phyloP scores from a whole-genome alignment of 1,140 invertebrate genomes.

The Augochlora pura region DNA sequence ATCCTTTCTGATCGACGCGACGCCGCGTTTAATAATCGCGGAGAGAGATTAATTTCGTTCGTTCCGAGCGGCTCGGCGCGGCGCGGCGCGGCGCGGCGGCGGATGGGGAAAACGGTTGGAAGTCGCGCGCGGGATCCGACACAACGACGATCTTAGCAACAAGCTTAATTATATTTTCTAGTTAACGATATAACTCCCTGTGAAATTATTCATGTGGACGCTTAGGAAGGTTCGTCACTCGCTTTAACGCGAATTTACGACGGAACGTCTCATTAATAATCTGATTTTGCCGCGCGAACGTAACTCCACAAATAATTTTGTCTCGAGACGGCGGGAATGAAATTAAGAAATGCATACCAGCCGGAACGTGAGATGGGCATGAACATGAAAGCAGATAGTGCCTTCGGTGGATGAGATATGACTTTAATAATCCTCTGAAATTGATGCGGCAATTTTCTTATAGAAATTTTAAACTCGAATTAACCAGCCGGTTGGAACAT shows the following conservation, averaged over 20 bases:
- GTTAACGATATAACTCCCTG: neutral
- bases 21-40: conserved; percentile 1
- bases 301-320: too few species aligned
- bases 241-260: neutral
- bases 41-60: conserved; percentile 24
- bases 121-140: neutral
- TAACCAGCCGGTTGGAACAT: too few species aligned
- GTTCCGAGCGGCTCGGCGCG: neutral
- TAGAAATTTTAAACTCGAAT: too few species aligned
- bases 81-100: too few species aligned
- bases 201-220: neutral
- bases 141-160: neutral
- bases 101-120: neutral
- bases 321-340: too few species aligned
- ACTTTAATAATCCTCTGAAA: too few species aligned
- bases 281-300: too few species aligned
- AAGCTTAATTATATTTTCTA: neutral
- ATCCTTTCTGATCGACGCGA: conserved; percentile 8
- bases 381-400: too few species aligned
- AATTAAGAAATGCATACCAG: too few species aligned
- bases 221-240: neutral
- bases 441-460: too few species aligned
- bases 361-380: too few species aligned
- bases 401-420: too few species aligned
- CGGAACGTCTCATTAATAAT: neutral